A percentile compares a stretch with the other conserved stretches of the same genome.
These are phyloP conservation scores for Drosophila meridionalis DNA, from an alignment of 2,888 invertebrate species.

Conservation along the genomic window DNA sequence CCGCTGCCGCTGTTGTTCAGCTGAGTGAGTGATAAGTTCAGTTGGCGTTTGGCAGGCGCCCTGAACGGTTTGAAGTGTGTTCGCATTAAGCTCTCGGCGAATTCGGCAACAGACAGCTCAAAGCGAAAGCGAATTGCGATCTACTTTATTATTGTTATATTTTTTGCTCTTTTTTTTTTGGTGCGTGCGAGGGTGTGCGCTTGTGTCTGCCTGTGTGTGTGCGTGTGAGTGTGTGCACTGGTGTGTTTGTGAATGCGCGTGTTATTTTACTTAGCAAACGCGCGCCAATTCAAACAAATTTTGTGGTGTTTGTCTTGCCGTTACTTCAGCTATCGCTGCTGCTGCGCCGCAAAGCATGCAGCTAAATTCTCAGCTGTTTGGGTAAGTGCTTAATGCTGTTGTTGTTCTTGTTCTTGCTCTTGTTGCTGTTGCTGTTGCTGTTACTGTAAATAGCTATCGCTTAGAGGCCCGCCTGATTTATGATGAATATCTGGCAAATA, in stretches of 20 bases:
- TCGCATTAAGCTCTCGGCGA: slow-evolving; percentile 11
- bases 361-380: slow-evolving; percentile 35
- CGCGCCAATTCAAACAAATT: slow-evolving; percentile 49
- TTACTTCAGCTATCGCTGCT: slow-evolving; percentile 22
- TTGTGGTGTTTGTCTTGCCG: slow-evolving; percentile 14
- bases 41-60: slow-evolving; percentile 73
- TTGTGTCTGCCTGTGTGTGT: neutral
- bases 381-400: slow-evolving; percentile 27
- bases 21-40: slow-evolving; percentile 72
- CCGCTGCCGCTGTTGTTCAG: slow-evolving; percentile 39
- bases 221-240: neutral
- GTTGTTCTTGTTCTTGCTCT: slow-evolving; percentile 4
- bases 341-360: slow-evolving; percentile 52
- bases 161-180: slow-evolving; percentile 29
- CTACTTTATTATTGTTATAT: slow-evolving; percentile 19
- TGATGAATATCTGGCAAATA: slow-evolving; percentile 27
- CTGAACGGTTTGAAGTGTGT: slow-evolving; percentile 65
- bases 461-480: slow-evolving; percentile 33
- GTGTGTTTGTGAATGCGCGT: neutral
- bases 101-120: slow-evolving; percentile 2
- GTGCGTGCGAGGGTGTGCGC: slow-evolving; percentile 11
- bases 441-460: slow-evolving; percentile 7
- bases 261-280: slow-evolving; percentile 28
- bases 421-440: slow-evolving; percentile 1
- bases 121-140: slow-evolving; percentile 36